Conservation (phyloP, 2,888 invertebrate genomes). For the Alviniconcha strummeri region DNA sequence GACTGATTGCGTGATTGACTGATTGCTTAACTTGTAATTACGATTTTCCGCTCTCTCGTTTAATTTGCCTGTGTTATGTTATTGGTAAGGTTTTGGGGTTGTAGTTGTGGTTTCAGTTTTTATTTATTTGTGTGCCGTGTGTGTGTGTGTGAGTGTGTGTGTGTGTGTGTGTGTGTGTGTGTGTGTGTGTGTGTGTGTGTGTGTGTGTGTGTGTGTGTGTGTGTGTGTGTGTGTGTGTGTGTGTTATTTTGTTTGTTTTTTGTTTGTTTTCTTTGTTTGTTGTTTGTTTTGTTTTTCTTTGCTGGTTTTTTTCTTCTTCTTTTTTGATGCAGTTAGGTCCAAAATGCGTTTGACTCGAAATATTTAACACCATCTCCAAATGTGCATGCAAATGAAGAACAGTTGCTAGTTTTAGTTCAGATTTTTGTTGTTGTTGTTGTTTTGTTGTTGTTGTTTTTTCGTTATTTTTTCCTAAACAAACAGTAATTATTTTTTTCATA, state of each 20-base stretch:
- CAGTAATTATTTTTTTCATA: too few relatives aligned
- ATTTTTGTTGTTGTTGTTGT: not conserved
- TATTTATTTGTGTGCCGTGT: not conserved
- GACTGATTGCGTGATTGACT: too few relatives aligned
- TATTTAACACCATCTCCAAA: too few relatives aligned
- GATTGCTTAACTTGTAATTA: too few relatives aligned
- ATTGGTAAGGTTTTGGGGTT: too few relatives aligned
- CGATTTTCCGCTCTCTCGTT: too few relatives aligned
- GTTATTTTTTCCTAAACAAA: too few relatives aligned
- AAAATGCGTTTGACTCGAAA: too few relatives aligned
- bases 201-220: slow-evolving; percentile 11
- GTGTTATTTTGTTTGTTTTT: not conserved
- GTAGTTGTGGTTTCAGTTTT: not conserved
- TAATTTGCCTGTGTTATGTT: too few relatives aligned
- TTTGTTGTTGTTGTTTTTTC: not conserved
- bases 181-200: slow-evolving; percentile 15
- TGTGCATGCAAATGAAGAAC: too few relatives aligned
- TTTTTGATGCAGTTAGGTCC: not conserved
- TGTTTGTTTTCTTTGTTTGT: not conserved
- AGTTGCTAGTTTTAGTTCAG: not conserved
- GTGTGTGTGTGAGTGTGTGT: not conserved
- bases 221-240: slow-evolving; percentile 5
- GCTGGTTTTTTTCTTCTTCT: not conserved
- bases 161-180: not conserved
- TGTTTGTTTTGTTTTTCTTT: not conserved